Base-by-base conservation (phyloP, 2,797 vertebrate species). In the Columba guinea region DNA sequence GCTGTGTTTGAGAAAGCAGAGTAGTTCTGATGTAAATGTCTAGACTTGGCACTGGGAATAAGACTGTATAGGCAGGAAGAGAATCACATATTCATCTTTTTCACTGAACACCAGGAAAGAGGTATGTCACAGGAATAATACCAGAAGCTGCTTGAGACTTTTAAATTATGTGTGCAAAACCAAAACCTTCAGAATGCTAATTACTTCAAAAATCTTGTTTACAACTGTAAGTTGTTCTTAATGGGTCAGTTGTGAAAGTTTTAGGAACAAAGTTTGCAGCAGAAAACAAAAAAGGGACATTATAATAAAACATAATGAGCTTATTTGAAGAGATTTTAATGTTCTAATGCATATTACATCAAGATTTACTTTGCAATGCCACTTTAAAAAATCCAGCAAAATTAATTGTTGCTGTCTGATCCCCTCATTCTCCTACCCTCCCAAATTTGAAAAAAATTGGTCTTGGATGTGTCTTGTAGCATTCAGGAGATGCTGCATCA, bases 371-470 rank as follows among this genome's bases (percentile, higher is more conserved):
- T 7, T 48, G 13, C 5, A 85, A 35, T 44, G 17, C 4, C 22
- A 74, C 17, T 48, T 75, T 53, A 74, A 34, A 83, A 62, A 73
- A 51, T 49, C 4, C 10, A 93, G 17, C 6, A 73, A 63, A 82
- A 80, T 30, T 0, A 76, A 59, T 49, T 32, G 2, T 37, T 87
- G 9, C 28, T 81, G 10, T 6, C n/a, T 59, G 21, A 79, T 22
- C 2, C 1, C 2, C 3, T 9, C 18, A 1, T 4, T 37, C 19
- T 17, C 20, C 3, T 8, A 1, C 12, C 12, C 4, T 19, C 20
- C 26, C 15, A 48, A 41, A 23, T 52, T 70, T 32, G 8, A 74
- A 51, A 11, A 27, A 65, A 46, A 8, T 65, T 39, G 23, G 51
- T 58, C 21, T 78, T 76, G 27, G 7, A 5, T 51, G 48, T 32